Evolutionary conservation across 2,113 vertebrate species (phyloP).

Genomic region (Gymnocephalus cernua): DNA sequence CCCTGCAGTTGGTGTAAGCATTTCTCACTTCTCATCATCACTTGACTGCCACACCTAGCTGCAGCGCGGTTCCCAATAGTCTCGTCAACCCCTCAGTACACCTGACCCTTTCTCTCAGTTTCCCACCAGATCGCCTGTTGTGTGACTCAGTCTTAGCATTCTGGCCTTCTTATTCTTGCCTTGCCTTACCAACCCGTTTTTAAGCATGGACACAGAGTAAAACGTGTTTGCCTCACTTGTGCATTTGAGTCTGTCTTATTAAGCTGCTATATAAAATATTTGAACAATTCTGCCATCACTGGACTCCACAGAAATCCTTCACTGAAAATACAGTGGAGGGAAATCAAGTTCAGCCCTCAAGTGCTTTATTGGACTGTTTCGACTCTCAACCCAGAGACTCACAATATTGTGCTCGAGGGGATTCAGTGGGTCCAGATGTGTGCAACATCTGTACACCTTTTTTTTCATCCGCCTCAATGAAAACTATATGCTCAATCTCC

Average conservation of each 20-base stretch:
- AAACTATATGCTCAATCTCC: not conserved
- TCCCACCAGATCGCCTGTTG: not conserved
- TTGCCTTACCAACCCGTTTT: not conserved
- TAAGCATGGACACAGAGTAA: too few species aligned
- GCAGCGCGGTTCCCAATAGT: not conserved
- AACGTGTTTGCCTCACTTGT: not conserved
- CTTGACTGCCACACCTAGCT: not conserved
- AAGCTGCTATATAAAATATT: not conserved
- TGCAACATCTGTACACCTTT: constrained; percentile 46
- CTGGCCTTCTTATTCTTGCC: not conserved
- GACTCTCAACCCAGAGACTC: constrained; percentile 12
- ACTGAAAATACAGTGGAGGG: not conserved
- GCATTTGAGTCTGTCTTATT: not conserved
- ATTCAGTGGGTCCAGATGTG: constrained; percentile 56
- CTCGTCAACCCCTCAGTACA: not conserved
- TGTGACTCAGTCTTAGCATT: not conserved
- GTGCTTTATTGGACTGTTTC: not conserved
- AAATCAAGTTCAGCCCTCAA: constrained; percentile 7
- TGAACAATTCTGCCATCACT: not conserved
- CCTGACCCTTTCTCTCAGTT: not conserved
- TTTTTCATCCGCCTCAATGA: not conserved
- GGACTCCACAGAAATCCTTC: not conserved
- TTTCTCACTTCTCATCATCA: not conserved
- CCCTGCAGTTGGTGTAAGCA: not conserved
- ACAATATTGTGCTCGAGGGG: not conserved